phyloP scores from a whole-genome alignment of 2,888 invertebrate species.

The Nomada goodeniana region DNA sequence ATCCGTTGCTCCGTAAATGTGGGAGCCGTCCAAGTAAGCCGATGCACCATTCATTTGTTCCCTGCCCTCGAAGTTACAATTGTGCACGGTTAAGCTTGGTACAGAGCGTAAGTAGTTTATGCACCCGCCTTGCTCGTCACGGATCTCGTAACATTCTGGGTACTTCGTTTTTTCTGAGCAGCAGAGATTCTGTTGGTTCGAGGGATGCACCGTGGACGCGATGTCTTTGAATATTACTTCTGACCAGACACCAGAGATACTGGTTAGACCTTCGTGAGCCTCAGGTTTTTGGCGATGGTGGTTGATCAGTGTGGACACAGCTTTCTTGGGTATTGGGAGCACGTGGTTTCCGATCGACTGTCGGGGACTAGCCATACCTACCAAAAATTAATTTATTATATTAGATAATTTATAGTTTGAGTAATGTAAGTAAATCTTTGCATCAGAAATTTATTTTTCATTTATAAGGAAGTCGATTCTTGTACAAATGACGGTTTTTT shows the following conservation, averaged over 20 bases:
- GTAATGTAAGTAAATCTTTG: too few species aligned
- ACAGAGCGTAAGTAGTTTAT: slow-evolving; percentile 90
- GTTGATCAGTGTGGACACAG: slow-evolving; percentile 84
- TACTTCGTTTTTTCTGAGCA: slow-evolving; percentile 81
- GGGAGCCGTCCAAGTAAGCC: slow-evolving; percentile 93
- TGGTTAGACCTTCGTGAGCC: slow-evolving; percentile 91
- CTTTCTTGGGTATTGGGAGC: slow-evolving; percentile 87
- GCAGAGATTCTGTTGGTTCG: slow-evolving; percentile 73
- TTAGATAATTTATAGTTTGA: too few species aligned
- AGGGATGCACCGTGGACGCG: slow-evolving; percentile 88
- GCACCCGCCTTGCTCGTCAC: slow-evolving; percentile 83
- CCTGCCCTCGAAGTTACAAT: slow-evolving; percentile 86
- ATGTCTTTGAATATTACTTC: slow-evolving; percentile 91
- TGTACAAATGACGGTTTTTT: too few species aligned
- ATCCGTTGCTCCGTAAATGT: slow-evolving; percentile 92
- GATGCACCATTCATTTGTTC: slow-evolving; percentile 95
- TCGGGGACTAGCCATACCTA: slow-evolving; percentile 85
- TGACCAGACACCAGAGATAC: slow-evolving; percentile 92
- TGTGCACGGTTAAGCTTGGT: slow-evolving; percentile 84
- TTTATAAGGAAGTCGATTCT: too few species aligned
- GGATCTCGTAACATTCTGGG: slow-evolving; percentile 86
- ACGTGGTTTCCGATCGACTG: slow-evolving; percentile 86
- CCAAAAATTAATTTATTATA: background rate
- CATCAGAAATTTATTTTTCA: too few species aligned
- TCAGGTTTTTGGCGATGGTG: slow-evolving; percentile 79